Base-by-base conservation (phyloP, 1,140 invertebrate genomes). In the Coelopa frigida region DNA sequence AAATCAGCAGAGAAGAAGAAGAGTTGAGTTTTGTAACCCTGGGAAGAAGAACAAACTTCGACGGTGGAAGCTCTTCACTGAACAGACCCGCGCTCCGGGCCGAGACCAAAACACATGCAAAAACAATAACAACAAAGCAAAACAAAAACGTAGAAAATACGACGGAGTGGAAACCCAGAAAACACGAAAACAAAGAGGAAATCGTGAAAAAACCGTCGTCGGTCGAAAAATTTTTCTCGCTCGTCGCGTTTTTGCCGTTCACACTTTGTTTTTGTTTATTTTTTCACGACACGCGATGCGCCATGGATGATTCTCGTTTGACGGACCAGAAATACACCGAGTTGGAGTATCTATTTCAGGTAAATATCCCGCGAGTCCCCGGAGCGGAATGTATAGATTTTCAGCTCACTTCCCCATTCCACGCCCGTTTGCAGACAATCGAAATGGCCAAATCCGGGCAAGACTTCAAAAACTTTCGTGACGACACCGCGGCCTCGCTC, bases 381-480 rank as follows among this genome's bases (percentile, higher is more conserved):
- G 14, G 17, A 37, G 12, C 4, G 29, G 29, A 41, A 41, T 48
- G 40, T 48, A 41, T 48, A 48, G 37, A 24, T 48, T 48, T 32
- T 42, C 33, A 36, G 21, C 32, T 24, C 31, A 43, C 18, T 48
- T 43, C 27, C 38, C n/a, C n/a, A n/a, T 26, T 48, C 36, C 39
- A 43, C 24, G 31, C 39, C 31, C 40, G 18, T 48, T 48, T 36
- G 43, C 35, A 50, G 48, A 46, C 48, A 41, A 50, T 50, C 38
- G 48, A 50, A 50, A 50, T 50, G 48, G 48, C 48, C 43, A 50
- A 50, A 50, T 50, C 48, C 21, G 48, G 46, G 40, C 36, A 45
- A 23, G 48, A 50, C 40, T 50, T 43, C 21, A 32, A 50, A 14
- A 29, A 29, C 14, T n/a, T n/a, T n/a, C n/a, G n/a, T n/a, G n/a